These are phyloP conservation scores for Melieria picta DNA, from an alignment of 2,888 invertebrate species.

Conservation along the genomic window DNA sequence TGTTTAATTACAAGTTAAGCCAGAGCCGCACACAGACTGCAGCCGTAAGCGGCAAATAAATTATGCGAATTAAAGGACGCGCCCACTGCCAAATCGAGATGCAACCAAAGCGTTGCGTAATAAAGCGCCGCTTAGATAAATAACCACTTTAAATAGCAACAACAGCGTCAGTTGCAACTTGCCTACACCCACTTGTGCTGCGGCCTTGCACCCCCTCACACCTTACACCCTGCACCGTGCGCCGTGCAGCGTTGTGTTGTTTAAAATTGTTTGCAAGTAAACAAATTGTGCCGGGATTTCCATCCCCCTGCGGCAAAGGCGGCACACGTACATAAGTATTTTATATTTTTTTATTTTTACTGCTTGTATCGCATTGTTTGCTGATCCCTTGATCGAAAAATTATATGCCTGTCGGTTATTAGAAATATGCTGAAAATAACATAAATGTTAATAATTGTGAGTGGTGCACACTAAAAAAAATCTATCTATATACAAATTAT, in stretches of 20 bases:
- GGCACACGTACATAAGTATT: constrained; percentile 7
- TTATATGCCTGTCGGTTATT: constrained; percentile 56
- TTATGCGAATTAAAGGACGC: no score
- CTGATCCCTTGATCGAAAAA: constrained; percentile 60
- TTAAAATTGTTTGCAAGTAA: constrained; percentile 17
- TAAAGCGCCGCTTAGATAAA: constrained; percentile 4
- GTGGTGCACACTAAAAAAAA: not conserved
- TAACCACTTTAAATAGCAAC: constrained; percentile 26
- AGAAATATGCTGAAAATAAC: constrained; percentile 19
- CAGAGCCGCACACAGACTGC: constrained; percentile 22
- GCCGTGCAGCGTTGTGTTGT: constrained; percentile 8
- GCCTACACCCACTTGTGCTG: constrained; percentile 20
- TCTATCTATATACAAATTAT: constrained; percentile 11
- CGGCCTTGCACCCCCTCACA: constrained; percentile 21
- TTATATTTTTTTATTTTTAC: not conserved
- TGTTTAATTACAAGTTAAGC: constrained; percentile 41
- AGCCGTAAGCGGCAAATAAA: no score
- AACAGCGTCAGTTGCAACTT: constrained; percentile 13
- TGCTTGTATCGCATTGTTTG: constrained; percentile 49
- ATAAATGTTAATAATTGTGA: no score
- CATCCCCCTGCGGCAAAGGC: not conserved
- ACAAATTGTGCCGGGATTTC: constrained; percentile 28
- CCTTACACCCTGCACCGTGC: not conserved
- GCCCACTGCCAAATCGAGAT: no score
- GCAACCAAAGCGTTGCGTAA: no score